Conservation (phyloP, 2,888 invertebrate genomes). For the Desoria tigrina region DNA sequence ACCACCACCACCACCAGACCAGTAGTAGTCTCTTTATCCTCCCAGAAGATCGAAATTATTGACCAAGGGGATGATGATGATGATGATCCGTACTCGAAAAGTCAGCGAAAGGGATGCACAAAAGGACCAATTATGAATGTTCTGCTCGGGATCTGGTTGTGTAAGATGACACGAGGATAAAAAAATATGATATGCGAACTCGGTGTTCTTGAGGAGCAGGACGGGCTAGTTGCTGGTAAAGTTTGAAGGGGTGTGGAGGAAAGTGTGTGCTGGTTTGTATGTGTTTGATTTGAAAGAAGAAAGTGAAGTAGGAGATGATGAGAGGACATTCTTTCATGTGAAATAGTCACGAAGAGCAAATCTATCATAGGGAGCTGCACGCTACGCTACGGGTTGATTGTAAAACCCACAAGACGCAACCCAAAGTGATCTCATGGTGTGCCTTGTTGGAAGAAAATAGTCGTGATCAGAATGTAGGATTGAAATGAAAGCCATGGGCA, state of each 20-base stretch:
- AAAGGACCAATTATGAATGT: constrained; percentile 8
- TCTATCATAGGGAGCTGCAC: constrained; percentile 22
- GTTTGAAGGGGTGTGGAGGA: neutral
- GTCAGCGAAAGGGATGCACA: constrained; percentile 4
- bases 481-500: constrained; percentile 22
- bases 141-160: neutral
- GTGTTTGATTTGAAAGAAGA: constrained; percentile 5
- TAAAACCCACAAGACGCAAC: constrained; percentile 28
- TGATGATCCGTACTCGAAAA: too few relatives aligned
- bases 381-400: constrained; percentile 23
- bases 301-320: constrained; percentile 24
- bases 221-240: neutral
- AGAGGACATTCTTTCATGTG: constrained; percentile 33
- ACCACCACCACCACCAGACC: too few relatives aligned
- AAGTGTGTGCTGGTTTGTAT: constrained; percentile 1
- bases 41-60: constrained; percentile 16
- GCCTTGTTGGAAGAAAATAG: constrained; percentile 26
- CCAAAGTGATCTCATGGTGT: constrained; percentile 25
- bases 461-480: constrained; percentile 32
- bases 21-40: too few relatives aligned
- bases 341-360: constrained; percentile 36
- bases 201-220: neutral
- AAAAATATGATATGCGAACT: constrained; percentile 6
- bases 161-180: neutral
- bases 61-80: constrained; percentile 5